Evolutionary conservation across 2,113 vertebrate genomes (phyloP), one percentile per base, ranked within the genome.

Genomic region (Climacteris rufus): DNA sequence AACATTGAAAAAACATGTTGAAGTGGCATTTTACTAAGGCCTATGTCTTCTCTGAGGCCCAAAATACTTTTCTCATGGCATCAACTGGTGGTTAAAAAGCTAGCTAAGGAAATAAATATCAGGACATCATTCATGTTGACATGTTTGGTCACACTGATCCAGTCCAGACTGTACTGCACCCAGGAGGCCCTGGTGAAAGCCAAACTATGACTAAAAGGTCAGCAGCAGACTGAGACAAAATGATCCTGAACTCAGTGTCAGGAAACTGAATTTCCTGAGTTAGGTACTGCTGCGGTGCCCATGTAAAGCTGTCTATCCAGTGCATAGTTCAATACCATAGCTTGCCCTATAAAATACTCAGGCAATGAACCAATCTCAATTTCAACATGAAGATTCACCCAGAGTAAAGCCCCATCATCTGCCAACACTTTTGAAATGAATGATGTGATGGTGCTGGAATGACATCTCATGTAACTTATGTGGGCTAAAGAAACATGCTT

Each of bases 401-500:
- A 54, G 42, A 35, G 20, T 6, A 54, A 85, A 68, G 11, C 10
- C 35, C 5, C 45, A 60, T 3, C 19, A 18, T n/a, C 18, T 77
- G 30, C 45, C 42, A n/a, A 16, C 17, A 39, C 0, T 1, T 65
- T 54, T 77, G 45, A 53, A 70, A 23, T 14, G 11, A 74, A 54
- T 61, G 49, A 70, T 5, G 8, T 19, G 30, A 17, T 1, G 0
- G 13, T 23, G 37, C 13, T 94, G 19, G 23, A 60, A 4, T 1
- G 10, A 44, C 4, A 10, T 40, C 15, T 39, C 2, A 0, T 39
- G 28, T 13, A 18, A 37, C 0, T 4, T 65, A 16, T 30, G 7
- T 45, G 18, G 22, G 11, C 25, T 54, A 81, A 68, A 80, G 50
- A 81, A 89, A 72, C 24, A 52, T 8, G 42, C 3, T 76, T 80